Evolutionary conservation across 2,797 vertebrate species (phyloP), one percentile per base, ranked within the genome.

Genomic region (Dipus sagitta): DNA sequence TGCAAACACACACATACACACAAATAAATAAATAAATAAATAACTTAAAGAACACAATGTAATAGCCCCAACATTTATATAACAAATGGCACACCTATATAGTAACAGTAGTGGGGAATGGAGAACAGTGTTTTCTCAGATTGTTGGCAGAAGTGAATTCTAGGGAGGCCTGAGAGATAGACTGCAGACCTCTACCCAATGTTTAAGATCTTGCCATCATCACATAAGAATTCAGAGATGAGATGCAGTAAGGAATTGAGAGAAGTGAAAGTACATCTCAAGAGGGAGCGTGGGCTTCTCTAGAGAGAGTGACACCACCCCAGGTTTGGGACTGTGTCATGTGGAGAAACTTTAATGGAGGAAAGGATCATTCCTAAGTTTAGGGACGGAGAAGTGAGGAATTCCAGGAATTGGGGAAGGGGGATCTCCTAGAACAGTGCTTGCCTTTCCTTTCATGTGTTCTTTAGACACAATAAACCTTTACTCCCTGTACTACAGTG

Each of bases 111-210:
- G n/a, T 68, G 23, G 4, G 17, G 67, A 28, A 28, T 21, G 34
- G 62, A 2, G 13, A 21, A 20, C 60, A 24, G 6, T 84, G 34
- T 88, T 86, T 95, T 71, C 81, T 93, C 52, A 81, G 81, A 87
- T 62, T 13, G 62, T 23, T 30, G 26, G 6, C 28, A 8, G 34
- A 20, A 28, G 30, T 47, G 34, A 67, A 30, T 23, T 42, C 11
- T 2, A 30, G 34, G 20, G 79, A 62, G 79, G 34, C 28, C 62
- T 64, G 21, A 64, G 62, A 64, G 24, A 67, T 17, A 13, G 11
- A 67, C 4, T 30, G 26, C 11, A 21, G 64, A 30, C 26, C 42
- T 10, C 26, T 15, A 42, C 10, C 15, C 32, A 6, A 18, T 26
- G 32, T 28, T 80, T 3, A 15, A 47, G 62, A 34, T 30, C 42